These are phyloP conservation scores for Anthopleura xanthogrammica DNA, from an alignment of 92 coral and sea anemone species.

Conservation along the genomic window DNA sequence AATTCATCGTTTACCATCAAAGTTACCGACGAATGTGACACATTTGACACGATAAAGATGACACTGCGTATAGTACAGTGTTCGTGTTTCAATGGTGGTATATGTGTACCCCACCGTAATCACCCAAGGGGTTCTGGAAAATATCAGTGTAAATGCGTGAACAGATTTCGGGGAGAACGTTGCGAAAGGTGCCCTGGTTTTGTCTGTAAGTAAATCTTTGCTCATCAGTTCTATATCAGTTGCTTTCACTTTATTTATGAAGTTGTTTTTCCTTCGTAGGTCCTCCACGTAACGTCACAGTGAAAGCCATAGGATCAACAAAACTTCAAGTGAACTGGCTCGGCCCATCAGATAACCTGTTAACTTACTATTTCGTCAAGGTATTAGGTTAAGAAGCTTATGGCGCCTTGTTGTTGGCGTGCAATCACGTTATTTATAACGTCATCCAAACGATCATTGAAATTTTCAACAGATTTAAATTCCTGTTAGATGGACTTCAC, in stretches of 20 bases:
- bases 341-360: not conserved
- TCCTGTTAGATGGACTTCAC: not conserved
- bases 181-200: slow-evolving; percentile 13
- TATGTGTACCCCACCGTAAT: slow-evolving; percentile 26
- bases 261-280: not conserved
- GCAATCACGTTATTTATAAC: not conserved
- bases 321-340: slow-evolving; percentile 2
- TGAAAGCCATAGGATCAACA: slow-evolving; percentile 20
- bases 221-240: not conserved
- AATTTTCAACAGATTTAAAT: not conserved
- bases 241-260: not conserved
- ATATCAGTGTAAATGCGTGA: slow-evolving; percentile 2
- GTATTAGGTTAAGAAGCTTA: not conserved
- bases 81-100: slow-evolving; percentile 38
- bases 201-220: not conserved
- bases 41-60: slow-evolving; percentile 26
- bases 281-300: slow-evolving; percentile 6
- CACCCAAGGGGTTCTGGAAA: slow-evolving; percentile 1
- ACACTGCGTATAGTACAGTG: slow-evolving; percentile 27
- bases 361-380: not conserved
- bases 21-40: slow-evolving; percentile 55
- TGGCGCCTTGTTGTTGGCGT: too few species aligned
- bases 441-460: not conserved
- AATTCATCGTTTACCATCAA: slow-evolving; percentile 27
- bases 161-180: not conserved